Base-by-base conservation (phyloP, 2,888 invertebrate species). In the Anticlea derivata region DNA sequence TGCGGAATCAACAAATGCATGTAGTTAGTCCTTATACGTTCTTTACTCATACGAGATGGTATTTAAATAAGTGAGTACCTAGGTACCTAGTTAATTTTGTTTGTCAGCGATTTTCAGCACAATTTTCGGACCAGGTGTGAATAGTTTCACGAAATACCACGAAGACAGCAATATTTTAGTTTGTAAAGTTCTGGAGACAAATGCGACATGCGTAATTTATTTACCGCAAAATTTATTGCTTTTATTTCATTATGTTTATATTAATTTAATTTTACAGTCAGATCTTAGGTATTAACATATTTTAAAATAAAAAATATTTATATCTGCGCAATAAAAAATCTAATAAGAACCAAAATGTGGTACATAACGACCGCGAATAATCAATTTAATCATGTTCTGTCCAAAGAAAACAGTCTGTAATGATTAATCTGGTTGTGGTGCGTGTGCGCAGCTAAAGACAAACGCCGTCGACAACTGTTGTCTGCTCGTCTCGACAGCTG, bases 401-500 rank as follows among this genome's bases (percentile, higher is more conserved):
- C 58, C 61, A 67, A 72, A 73, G 76, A 78, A 81, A 83, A 80
- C 77, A 75, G 76, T 77, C 63, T 57, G 57, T 65, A 68, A 66
- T 77, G 72, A 80, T 85, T 80, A 82, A 86, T 85, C 78, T 77
- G 50, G 60, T 13, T 49, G 65, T 65, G 68, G 69, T 73, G 78
- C 78, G 80, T 71, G 66, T 69, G 69, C 76, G 75, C 77, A 66
- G 53, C 63, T 50, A 69, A 72, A 80, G 77, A 82, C 83, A 78
- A 84, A 83, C 83, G 78, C 75, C 77, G 80, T 63, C 73, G 80
- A 83, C 89, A 87, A 87, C 86, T 88, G 89, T 84, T 86, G 89
- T 88, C 88, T 86, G 78, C 80, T 75, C 73, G 84, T 86, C 84
- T 60, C 75, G 83, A 82, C 89, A 90, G 89, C 89, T 90, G 89